Base-by-base conservation (phyloP, 2,888 invertebrate species). In the Pegoplata infirma region DNA sequence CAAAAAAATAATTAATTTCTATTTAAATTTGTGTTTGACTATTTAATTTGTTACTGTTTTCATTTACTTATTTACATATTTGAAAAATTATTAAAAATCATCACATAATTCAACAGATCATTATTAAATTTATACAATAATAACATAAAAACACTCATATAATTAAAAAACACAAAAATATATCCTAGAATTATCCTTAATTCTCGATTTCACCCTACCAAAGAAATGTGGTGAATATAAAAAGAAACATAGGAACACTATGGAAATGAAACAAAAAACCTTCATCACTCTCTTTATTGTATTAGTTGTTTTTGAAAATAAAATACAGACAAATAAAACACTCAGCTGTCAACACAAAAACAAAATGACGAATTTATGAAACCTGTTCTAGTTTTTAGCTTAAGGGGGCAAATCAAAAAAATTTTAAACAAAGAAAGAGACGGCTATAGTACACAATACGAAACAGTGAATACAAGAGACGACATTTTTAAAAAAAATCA, bases 341-440 rank as follows among this genome's bases (percentile, higher is more conserved):
- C 71, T 75, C 77, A 87, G 83, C 87, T 86, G 87, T 87, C 87
- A 87, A 83, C 87, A 83, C 79, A 83, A 86, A 87, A 87, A 88
- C 87, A 87, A 87, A 88, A 88, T 87, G 88, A 86, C 84, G 88
- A 85, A 86, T 87, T 86, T 85, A 86, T 86, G 81, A 74, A 74
- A 84, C 59, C 44, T 28, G 66, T 61, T 69, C 12, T 14, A 19
- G 6, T 19, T 47, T 61, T 23, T n/a, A 17, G n/a, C n/a, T 2
- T 21, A 40, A 40, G 36, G 36, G 36, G 36, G 36, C 36, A 40
- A 40, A 40, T 32, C 3, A 40, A 17, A 46, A 21, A 21, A 16
- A 40, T 5, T 12, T 3, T 5, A 12, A 1, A 17, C 2, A 2
- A 10, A 21, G 63, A 80, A 32, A 53, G 76, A 76, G 72, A 78